Evolutionary conservation across 1,140 invertebrate genomes (phyloP), one percentile per base, ranked within the genome.

Genomic region (Cydia amplana): DNA sequence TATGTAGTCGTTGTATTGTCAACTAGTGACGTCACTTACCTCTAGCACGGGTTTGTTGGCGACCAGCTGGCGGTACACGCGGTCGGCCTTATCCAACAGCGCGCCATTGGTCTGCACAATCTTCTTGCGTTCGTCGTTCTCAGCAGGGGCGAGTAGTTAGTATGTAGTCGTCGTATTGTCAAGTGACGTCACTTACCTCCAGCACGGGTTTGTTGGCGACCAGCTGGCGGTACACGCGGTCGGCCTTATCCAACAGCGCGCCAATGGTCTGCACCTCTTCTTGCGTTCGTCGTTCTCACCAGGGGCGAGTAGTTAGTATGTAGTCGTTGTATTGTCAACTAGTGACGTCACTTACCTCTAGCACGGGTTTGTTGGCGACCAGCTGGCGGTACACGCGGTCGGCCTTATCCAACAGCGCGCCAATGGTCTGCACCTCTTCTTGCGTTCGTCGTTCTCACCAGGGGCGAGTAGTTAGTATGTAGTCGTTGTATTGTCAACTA

Each of bases 41-140:
- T 99, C 98, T 5, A 99, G 90, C 25, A 96, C 95, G 4, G 98
- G 98, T 87, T 99, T 98, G 85, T 97, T 98, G 40, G 96, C 95
- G 77, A 97, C 95, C 0, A 99, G 91, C 85, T 98, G 97, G 73
- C 98, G 96, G 87, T 99, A 99, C 18, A 98, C 97, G 40, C 97
- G 93, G 93, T 99, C 98, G 1, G 98, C 98, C 83, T 98, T 98
- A 84, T 99, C 98, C 12, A 99, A 88, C 64, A 99, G 93, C 1
- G 95, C 95, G 83, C 99, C 98, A 77, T 99, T 99, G 10, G 96
- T 96, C 2, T 95, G 95, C 5, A 99, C 97, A 12, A 98, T 98
- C 93, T 99, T 99, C 85, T 98, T 98, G 0, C 98, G 94, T 82
- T 99, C 98, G 85, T 99, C 98, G 86, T 96, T 99, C 86, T 99